Percentiles rank a stretch among this genome's conserved stretches.
Conservation (phyloP, 2,113 vertebrate species). For the Pseudopodoces humilis region DNA sequence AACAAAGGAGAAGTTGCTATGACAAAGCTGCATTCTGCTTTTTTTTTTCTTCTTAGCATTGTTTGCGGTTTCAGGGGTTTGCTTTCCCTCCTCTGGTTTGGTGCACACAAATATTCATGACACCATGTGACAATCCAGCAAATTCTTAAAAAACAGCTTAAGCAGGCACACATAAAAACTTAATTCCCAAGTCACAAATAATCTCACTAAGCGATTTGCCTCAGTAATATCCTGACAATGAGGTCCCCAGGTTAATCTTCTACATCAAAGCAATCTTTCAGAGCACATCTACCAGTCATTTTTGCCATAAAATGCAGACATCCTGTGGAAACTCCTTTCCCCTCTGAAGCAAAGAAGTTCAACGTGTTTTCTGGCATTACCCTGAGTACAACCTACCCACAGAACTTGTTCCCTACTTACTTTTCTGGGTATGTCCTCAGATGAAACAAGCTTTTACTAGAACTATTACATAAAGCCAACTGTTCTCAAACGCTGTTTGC, state of each 20-base stretch:
- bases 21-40: neutral
- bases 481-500: neutral
- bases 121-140: neutral
- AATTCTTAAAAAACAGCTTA: constrained; percentile 46
- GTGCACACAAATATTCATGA: neutral
- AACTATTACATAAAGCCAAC: neutral
- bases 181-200: constrained; percentile 66
- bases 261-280: constrained; percentile 46
- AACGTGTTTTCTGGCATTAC: constrained; percentile 47
- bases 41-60: neutral
- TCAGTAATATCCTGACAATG: constrained; percentile 37
- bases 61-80: neutral
- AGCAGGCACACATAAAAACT: constrained; percentile 39
- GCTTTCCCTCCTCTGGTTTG: neutral
- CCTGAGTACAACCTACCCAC: neutral
- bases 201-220: constrained; percentile 41
- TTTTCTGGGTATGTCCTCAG: constrained; percentile 33
- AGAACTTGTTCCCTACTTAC: neutral
- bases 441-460: constrained; percentile 33
- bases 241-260: constrained; percentile 59
- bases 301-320: constrained; percentile 28
- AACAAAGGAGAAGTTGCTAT: neutral
- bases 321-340: constrained; percentile 55
- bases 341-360: constrained; percentile 7
- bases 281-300: constrained; percentile 25